phyloP scores from a whole-genome alignment of 2,113 vertebrate genomes.

The Urocynchramus pylzowi region DNA sequence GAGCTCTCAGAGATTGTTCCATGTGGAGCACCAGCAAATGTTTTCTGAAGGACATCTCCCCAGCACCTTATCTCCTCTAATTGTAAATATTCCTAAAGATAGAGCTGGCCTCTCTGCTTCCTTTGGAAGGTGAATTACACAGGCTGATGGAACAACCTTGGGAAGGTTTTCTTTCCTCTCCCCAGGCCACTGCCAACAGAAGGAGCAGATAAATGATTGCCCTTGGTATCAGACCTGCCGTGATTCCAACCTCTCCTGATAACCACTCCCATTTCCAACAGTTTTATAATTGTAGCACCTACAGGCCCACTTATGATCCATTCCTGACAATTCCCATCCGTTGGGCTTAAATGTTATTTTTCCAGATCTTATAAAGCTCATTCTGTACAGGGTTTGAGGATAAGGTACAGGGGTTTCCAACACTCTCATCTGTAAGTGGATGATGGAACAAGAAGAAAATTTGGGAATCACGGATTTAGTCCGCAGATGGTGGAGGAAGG shows the following conservation, averaged over 20 bases:
- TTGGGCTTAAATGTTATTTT: not conserved
- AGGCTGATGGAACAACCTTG: not conserved
- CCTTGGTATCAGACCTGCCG: not conserved
- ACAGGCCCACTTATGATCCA: not conserved
- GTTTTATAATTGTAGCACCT: not conserved
- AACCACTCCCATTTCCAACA: not conserved
- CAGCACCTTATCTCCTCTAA: not conserved
- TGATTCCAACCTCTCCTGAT: not conserved
- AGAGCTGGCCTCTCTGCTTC: not conserved
- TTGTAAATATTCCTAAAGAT: not conserved
- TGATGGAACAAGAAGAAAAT: not conserved
- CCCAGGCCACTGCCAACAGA: not conserved
- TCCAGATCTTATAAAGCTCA: not conserved
- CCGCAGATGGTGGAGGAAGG: not conserved
- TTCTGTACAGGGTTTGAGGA: not conserved
- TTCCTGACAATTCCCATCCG: not conserved
- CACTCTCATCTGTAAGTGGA: not conserved
- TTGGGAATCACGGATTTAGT: not conserved
- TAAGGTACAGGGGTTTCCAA: not conserved
- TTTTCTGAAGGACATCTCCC: not conserved
- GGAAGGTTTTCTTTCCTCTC: not conserved
- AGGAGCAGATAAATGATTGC: not conserved
- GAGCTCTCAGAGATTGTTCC: not conserved
- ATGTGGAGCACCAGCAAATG: not conserved
- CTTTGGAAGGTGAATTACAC: not conserved